A percentile compares a stretch with the other conserved stretches of the same genome.
Conservation (phyloP, 2,113 vertebrate genomes). For the Ammodytes dubius region DNA sequence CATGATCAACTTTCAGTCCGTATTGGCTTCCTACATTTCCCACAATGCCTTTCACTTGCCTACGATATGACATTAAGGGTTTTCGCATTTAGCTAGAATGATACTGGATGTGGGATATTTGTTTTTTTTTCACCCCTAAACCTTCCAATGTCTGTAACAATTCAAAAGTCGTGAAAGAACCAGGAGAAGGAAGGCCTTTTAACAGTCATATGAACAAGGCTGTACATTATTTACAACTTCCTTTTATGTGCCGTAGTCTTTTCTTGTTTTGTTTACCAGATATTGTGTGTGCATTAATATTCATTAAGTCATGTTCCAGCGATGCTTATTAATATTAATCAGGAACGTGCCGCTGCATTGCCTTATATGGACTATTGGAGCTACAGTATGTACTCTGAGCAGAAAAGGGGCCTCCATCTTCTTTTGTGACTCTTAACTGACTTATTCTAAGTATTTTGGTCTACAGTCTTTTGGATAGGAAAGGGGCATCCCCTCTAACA, state of each 20-base stretch:
- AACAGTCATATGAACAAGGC: neutral
- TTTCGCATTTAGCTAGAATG: neutral
- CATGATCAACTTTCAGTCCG: neutral
- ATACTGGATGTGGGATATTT: neutral
- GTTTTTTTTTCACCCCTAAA: neutral
- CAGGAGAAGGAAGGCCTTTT: neutral
- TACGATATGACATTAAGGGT: too few species aligned
- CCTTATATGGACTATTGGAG: neutral
- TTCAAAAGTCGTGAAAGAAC: neutral
- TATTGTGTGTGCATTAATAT: neutral
- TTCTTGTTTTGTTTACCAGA: neutral
- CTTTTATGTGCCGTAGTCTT: neutral
- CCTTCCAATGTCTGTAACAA: neutral
- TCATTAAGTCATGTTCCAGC: neutral
- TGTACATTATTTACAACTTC: neutral
- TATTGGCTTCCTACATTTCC: slow-evolving; percentile 2
- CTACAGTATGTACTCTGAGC: neutral
- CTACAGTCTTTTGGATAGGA: too few species aligned
- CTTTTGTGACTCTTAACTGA: neutral
- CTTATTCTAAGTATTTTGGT: neutral
- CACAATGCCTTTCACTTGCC: neutral
- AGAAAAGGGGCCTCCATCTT: neutral
- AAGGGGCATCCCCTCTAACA: slow-evolving; percentile 1
- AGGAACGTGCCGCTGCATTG: neutral
- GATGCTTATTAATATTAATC: neutral